Percentiles rank a stretch among this genome's conserved stretches.
phyloP scores from a whole-genome alignment of 2,888 invertebrate genomes.

The Trilocha varians region DNA sequence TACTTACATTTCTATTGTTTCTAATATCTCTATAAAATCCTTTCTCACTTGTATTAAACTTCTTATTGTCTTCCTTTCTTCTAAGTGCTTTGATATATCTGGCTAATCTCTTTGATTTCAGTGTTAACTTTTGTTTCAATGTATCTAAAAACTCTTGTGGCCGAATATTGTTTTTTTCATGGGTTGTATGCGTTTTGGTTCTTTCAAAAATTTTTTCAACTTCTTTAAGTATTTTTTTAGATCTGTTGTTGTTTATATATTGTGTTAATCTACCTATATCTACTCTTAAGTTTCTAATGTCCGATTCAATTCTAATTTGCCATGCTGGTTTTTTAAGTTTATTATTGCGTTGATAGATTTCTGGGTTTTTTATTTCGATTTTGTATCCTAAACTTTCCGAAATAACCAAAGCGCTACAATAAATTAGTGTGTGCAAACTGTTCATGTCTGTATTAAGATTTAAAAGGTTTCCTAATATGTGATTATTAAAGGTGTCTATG shows the following conservation, averaged over 20 bases:
- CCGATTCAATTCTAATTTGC: conserved; percentile 14
- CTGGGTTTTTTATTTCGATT: not conserved
- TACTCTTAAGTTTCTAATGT: conserved; percentile 9
- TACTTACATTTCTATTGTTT: not conserved
- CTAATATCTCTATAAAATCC: conserved; percentile 1
- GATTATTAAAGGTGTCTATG: no score
- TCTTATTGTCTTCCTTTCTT: conserved; percentile 3
- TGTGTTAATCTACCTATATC: conserved; percentile 13
- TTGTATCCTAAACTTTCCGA: conserved; percentile 7
- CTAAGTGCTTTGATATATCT: conserved; percentile 5
- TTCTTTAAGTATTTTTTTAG: conserved; percentile 7
- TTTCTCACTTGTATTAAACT: conserved; percentile 1
- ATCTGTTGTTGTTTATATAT: conserved; percentile 13
- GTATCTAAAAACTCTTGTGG: conserved; percentile 15
- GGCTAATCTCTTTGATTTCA: conserved; percentile 1
- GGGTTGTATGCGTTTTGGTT: conserved; percentile 7
- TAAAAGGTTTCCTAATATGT: no score
- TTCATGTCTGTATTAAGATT: no score
- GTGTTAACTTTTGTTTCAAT: conserved; percentile 12
- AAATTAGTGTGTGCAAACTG: conserved; percentile 8
- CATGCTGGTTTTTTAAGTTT: conserved; percentile 9
- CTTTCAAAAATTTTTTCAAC: conserved; percentile 11
- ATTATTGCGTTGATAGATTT: not conserved
- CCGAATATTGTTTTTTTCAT: conserved; percentile 12
- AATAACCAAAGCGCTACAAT: conserved; percentile 12